Percentiles rank a stretch among this genome's conserved stretches.
phyloP scores from a whole-genome alignment of 2,797 vertebrate species.

The Oreochromis mossambicus region DNA sequence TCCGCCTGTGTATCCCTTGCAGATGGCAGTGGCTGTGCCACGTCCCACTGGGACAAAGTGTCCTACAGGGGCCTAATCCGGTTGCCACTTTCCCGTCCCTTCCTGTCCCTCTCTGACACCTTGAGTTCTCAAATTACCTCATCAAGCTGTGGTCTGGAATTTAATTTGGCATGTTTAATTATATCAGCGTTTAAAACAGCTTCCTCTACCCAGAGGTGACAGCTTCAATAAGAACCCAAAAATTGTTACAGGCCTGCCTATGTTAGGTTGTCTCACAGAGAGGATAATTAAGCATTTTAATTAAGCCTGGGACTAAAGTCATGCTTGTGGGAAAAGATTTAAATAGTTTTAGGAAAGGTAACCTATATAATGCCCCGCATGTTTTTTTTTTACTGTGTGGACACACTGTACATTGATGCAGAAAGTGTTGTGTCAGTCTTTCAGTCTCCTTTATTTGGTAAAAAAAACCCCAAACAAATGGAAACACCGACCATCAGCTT shows the following conservation, averaged over 20 bases:
- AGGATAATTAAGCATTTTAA: constrained; percentile 55
- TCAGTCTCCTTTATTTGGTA: background rate
- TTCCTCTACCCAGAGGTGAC: constrained; percentile 14
- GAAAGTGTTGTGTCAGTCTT: background rate
- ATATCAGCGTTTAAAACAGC: constrained; percentile 30
- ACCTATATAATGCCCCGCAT: background rate
- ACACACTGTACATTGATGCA: background rate
- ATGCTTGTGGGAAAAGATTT: constrained; percentile 1
- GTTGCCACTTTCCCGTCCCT: constrained; percentile 58
- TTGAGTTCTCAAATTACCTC: constrained; percentile 48
- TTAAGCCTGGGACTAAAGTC: constrained; percentile 24
- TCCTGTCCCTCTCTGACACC: constrained; percentile 33
- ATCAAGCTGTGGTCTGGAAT: constrained; percentile 38
- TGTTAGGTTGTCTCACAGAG: constrained; percentile 4
- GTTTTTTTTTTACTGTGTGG: background rate
- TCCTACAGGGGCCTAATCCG: constrained; percentile 45
- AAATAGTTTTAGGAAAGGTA: constrained; percentile 23
- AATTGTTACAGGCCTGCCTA: constrained; percentile 7
- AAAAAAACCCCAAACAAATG: background rate
- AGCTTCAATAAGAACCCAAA: constrained; percentile 19
- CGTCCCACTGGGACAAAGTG: constrained; percentile 40
- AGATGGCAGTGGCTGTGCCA: constrained; percentile 49
- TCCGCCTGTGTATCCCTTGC: constrained; percentile 32
- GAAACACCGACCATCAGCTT: background rate
- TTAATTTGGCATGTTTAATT: constrained; percentile 48